phyloP scores from a whole-genome alignment of 2,113 vertebrate species.

The Opisthocomus hoazin region DNA sequence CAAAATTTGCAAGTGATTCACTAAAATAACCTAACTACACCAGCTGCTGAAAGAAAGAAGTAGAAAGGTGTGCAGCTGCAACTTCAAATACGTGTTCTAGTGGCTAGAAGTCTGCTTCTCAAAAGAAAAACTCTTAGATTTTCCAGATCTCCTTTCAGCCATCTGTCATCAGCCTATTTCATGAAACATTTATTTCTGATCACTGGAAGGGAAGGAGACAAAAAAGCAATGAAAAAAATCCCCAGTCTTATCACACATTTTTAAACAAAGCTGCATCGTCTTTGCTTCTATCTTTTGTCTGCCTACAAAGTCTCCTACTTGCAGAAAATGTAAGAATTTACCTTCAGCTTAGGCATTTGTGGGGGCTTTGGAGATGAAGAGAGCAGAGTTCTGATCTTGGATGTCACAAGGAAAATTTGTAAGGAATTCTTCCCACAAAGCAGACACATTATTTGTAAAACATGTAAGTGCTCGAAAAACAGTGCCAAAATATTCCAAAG shows the following conservation, averaged over 20 bases:
- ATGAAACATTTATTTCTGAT: background rate
- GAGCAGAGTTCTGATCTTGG: background rate
- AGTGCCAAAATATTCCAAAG: background rate
- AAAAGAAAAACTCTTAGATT: background rate
- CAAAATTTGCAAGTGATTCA: conserved; percentile 11
- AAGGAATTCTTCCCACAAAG: background rate
- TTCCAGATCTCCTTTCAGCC: background rate
- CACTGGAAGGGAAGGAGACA: background rate
- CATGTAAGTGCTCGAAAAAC: background rate
- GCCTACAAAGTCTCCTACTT: background rate
- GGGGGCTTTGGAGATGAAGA: background rate
- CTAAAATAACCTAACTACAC: background rate
- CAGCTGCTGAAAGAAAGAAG: background rate
- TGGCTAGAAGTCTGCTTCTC: background rate
- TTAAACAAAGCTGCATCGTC: background rate
- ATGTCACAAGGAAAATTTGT: background rate
- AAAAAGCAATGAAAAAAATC: background rate
- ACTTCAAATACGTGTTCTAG: background rate
- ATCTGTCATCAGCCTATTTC: background rate
- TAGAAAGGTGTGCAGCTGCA: background rate
- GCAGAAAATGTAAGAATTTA: background rate
- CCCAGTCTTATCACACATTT: background rate
- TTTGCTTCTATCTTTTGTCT: background rate
- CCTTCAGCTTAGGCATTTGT: background rate
- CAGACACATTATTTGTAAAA: background rate